Evolutionary conservation across 1,140 invertebrate species (phyloP).

Genomic region (Bombus confusus): DNA sequence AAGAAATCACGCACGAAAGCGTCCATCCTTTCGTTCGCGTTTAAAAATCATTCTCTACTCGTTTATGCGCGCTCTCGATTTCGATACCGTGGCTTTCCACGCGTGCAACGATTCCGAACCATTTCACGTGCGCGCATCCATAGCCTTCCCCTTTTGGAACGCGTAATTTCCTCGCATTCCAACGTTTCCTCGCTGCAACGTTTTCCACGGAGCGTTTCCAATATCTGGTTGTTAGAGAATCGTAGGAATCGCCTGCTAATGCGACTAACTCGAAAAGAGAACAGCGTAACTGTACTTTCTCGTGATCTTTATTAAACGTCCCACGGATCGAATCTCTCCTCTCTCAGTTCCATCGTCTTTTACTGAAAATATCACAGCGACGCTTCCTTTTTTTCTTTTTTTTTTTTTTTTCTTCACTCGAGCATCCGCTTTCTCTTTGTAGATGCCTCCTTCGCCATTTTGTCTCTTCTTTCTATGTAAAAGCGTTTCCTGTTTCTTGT

Average conservation of each 20-base stretch:
- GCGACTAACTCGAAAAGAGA: slow-evolving; percentile 18
- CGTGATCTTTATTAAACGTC: not conserved
- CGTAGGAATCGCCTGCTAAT: not conserved
- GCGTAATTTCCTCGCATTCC: slow-evolving; percentile 8
- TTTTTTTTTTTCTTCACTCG: too few relatives aligned
- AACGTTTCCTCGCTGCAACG: not conserved
- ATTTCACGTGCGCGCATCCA: not conserved
- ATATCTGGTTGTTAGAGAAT: not conserved
- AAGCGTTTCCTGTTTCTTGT: slow-evolving; percentile 4
- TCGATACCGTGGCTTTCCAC: not conserved
- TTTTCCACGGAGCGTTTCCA: not conserved
- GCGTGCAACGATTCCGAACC: not conserved
- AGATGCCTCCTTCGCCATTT: not conserved
- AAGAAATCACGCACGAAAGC: too few relatives aligned
- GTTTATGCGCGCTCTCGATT: not conserved
- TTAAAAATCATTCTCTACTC: not conserved
- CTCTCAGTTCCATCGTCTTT: not conserved
- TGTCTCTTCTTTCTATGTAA: not conserved
- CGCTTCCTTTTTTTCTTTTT: not conserved
- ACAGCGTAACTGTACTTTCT: slow-evolving; percentile 12
- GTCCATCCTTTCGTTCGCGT: not conserved
- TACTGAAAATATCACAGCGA: slow-evolving; percentile 1
- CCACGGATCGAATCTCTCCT: not conserved
- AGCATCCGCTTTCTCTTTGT: slow-evolving; percentile 9
- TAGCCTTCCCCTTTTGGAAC: slow-evolving; percentile 2